Evolutionary conservation across 2,113 vertebrate species (phyloP), one percentile per base, ranked within the genome.

Genomic region (Rhinichthys klamathensis): DNA sequence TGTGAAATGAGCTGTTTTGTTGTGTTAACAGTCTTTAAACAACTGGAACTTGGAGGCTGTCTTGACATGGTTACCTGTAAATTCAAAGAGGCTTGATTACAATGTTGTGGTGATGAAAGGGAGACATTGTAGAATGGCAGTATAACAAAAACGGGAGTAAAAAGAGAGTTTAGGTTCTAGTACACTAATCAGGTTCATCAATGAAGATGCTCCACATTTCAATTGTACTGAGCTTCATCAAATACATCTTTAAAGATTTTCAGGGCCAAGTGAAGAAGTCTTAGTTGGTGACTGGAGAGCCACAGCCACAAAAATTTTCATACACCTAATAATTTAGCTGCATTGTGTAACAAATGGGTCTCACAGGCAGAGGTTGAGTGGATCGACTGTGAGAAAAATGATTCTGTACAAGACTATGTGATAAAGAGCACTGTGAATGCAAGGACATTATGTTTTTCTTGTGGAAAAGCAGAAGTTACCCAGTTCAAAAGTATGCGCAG

Each of bases 1-100:
- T 69, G 23, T 76, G 21, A 84, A 80, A 87, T 84, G 54, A 84
- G 65, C 49, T 83, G 81, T 74, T 84, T 65, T 83, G 41, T 75
- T 61, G 15, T 83, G 73, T 65, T 80, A 78, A 78, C 8, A 0
- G 25, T 60, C 54, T 84, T 61, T 78, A 79, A 80, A 83, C 41
- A 79, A 27, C 58, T 38, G 67, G 23, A 80, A 73, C 51, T 72
- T 51, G 30, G 60, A 51, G 16, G 30, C 16, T 46, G 32, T 49
- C 44, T 74, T 80, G 76, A 72, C 49, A 49, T 21, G 51, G 54
- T 78, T 85, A 80, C 63, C n/a, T 69, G 49, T 60, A 85, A 79
- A 70, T 69, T 58, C 44, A 80, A 69, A 80, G 30, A 44, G 25
- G 32, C 76, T 72, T 80, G 76, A 69, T 84, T 69, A 13, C 25